Conservation (phyloP, 2,113 vertebrate genomes). For the Cryptomyrus ogoouensis region DNA sequence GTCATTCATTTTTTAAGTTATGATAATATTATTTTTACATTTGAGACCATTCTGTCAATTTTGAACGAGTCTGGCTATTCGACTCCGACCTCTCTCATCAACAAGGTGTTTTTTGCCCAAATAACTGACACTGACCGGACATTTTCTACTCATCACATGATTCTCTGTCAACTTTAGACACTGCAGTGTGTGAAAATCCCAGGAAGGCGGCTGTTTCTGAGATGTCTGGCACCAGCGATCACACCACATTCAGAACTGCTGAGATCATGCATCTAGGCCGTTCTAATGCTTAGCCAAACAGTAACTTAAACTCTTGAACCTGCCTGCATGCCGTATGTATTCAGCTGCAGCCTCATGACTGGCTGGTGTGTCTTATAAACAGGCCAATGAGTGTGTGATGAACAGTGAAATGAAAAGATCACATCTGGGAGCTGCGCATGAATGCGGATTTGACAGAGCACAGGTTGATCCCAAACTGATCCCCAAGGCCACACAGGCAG, state of each 20-base stretch:
- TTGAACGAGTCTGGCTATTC: background rate
- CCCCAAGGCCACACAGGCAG: background rate
- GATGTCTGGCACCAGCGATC: background rate
- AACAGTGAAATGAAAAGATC: background rate
- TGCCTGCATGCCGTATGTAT: background rate
- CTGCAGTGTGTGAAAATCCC: constrained; percentile 1
- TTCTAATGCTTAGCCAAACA: background rate
- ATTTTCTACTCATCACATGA: background rate
- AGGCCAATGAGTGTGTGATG: background rate
- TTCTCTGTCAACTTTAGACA: background rate
- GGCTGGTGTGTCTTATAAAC: background rate
- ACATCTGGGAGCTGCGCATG: background rate
- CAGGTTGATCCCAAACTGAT: background rate
- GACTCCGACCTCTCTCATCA: background rate
- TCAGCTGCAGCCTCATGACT: background rate
- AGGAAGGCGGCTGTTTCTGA: background rate
- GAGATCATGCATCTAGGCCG: background rate
- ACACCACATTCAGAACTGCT: background rate
- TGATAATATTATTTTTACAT: background rate
- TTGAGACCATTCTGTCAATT: background rate
- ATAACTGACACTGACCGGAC: background rate
- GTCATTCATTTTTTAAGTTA: background rate
- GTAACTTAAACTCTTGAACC: background rate
- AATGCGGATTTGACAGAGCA: background rate
- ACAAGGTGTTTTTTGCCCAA: background rate